Evolutionary conservation across 2,888 invertebrate genomes (phyloP).

Genomic region (Chalcosyrphus nemorum): DNA sequence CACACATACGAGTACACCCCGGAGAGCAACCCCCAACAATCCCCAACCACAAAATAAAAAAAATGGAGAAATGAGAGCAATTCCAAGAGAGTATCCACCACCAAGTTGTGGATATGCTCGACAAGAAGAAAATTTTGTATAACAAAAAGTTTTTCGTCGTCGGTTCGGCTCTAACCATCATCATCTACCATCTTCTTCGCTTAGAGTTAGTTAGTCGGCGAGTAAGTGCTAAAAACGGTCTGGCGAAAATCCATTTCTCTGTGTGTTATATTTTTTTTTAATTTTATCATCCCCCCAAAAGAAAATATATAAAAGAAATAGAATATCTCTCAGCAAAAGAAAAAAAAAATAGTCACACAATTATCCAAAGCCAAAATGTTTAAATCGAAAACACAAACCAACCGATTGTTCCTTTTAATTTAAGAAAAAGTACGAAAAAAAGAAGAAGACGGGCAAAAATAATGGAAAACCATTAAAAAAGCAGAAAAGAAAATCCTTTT

Average conservation of each 20-base stretch:
- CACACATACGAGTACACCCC: constrained; percentile 5
- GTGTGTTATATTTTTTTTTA: constrained; percentile 62
- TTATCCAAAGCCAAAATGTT: constrained; percentile 33
- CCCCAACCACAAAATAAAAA: neutral
- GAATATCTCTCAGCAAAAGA: neutral
- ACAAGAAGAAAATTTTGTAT: constrained; percentile 55
- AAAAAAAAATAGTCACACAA: neutral
- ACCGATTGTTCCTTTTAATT: constrained; percentile 71
- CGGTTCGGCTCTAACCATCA: constrained; percentile 60
- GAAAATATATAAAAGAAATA: constrained; percentile 22
- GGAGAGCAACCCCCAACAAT: constrained; percentile 2
- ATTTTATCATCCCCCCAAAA: constrained; percentile 61
- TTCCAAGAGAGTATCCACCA: constrained; percentile 36
- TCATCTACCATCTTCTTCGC: constrained; percentile 71
- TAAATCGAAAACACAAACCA: constrained; percentile 45
- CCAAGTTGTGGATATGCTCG: neutral
- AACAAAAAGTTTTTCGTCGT: constrained; percentile 60
- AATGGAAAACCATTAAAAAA: constrained; percentile 45
- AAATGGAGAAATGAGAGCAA: constrained; percentile 11
- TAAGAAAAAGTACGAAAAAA: constrained; percentile 25
- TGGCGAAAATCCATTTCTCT: constrained; percentile 71
- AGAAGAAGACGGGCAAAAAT: constrained; percentile 25
- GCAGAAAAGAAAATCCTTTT: constrained; percentile 14
- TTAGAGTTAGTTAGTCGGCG: constrained; percentile 73
- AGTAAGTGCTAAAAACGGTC: constrained; percentile 72